Percentiles rank a stretch among this genome's conserved stretches.
These are phyloP conservation scores for Diarsia dahlii DNA, from an alignment of 2,888 invertebrate species.

Conservation along the genomic window DNA sequence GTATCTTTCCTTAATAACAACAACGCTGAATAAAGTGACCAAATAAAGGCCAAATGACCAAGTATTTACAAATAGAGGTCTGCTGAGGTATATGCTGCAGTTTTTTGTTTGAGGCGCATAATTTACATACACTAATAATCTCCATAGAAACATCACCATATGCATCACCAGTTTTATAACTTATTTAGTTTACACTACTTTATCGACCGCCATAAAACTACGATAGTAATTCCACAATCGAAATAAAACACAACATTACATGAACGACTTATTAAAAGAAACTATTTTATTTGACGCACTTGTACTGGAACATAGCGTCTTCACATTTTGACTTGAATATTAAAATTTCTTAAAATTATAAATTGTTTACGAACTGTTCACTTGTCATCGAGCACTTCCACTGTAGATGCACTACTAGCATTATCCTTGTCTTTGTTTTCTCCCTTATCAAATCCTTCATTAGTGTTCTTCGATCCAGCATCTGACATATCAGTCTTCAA, in stretches of 20 bases:
- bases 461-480: constrained; percentile 58
- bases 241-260: constrained; percentile 55
- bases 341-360: constrained; percentile 30
- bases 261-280: constrained; percentile 40
- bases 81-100: too few species aligned
- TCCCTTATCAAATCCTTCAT: constrained; percentile 67
- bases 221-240: background rate
- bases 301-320: constrained; percentile 31
- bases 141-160: background rate
- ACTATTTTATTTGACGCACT: constrained; percentile 57
- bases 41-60: too few species aligned
- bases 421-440: constrained; percentile 81
- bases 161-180: constrained; percentile 28
- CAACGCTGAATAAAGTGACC: background rate
- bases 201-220: constrained; percentile 44
- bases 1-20: background rate
- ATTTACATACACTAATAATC: background rate
- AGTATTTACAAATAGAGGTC: too few species aligned
- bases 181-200: constrained; percentile 23
- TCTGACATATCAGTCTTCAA: constrained; percentile 81
- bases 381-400: constrained; percentile 88
- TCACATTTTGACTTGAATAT: constrained; percentile 40
- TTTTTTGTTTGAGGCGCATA: background rate
- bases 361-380: constrained; percentile 66
- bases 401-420: constrained; percentile 87